Base-by-base conservation (phyloP, 2,888 invertebrate genomes). In the Masnerella sp. region DNA sequence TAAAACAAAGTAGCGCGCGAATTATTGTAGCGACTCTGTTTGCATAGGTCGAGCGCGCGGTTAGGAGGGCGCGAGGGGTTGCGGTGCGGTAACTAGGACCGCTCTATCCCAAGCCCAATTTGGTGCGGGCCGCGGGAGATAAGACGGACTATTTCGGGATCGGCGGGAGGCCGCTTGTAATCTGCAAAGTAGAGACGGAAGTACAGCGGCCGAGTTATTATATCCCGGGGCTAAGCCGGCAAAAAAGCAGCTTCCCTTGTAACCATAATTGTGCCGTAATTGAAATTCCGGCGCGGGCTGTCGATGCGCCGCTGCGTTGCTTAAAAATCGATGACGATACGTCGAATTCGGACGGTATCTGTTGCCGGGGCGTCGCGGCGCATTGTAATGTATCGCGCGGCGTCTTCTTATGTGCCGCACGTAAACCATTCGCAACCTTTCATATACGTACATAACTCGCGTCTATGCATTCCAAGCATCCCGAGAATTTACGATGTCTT, bases 391-490 rank as follows among this genome's bases (percentile, higher is more conserved):
- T 65, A 54, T 65, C 61, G 45, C 74, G 34, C 45, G 22, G 32
- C 51, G 22, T 56, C 56, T 62, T 58, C 69, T 52, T 69, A 69
- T 74, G 74, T 74, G 54, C 69, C 30, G 65, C 74, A 74, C 74
- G 74, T 73, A 73, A 73, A 73, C 73, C 68, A 73, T 73, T 73
- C 73, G 67, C 65, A 72, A 72, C 65, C 72, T 72, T 72, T 72
- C 72, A 73, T 73, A 72, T 73, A 73, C 73, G 73, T 62, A 64
- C 67, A 74, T 74, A 69, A 74, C 74, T 69, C 65, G 59, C 68
- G 74, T 74, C 74, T 74, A 70, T 74, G 74, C 74, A 74, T 74
- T 74, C 36, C 74, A 74, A 74, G 65, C 69, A 70, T 74, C 74
- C 34, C 38, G 74, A 56, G 69, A 69, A 74, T 74, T 74, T 74